Evolutionary conservation across 1,140 invertebrate genomes (phyloP).

Genomic region (Dendroctonus valens): DNA sequence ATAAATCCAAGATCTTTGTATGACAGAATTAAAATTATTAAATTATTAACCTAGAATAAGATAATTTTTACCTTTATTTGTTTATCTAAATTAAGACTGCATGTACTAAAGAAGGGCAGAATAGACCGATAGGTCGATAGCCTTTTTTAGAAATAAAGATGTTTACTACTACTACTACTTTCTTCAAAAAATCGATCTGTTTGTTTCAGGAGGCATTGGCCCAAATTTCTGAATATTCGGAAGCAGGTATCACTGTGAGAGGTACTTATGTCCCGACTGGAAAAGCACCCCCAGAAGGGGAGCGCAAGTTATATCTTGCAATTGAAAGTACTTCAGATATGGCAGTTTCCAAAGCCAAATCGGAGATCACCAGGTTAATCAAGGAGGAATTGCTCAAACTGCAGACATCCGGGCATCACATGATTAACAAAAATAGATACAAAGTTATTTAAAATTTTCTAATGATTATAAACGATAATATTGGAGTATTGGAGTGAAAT

Average conservation of each 20-base stretch:
- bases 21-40: no score
- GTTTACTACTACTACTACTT: no score
- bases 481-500: no score
- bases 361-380: constrained; percentile 96
- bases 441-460: constrained; percentile 78
- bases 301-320: constrained; percentile 96
- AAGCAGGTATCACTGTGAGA: constrained; percentile 96
- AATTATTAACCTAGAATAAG: no score
- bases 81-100: no score
- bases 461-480: neutral
- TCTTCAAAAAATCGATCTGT: neutral
- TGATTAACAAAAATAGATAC: constrained; percentile 89
- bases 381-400: constrained; percentile 95
- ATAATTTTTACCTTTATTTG: no score
- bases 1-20: no score
- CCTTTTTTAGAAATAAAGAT: no score
- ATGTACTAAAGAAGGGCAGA: no score
- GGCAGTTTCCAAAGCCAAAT: constrained; percentile 96
- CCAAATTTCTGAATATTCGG: constrained; percentile 98
- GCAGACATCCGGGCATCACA: constrained; percentile 81
- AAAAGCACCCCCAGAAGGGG: constrained; percentile 89
- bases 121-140: no score
- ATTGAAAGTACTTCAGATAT: constrained; percentile 98
- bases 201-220: constrained; percentile 82
- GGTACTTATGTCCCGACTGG: constrained; percentile 94